These are phyloP conservation scores for Danio aesculapii DNA, from an alignment of 2,797 vertebrate species.

Conservation along the genomic window DNA sequence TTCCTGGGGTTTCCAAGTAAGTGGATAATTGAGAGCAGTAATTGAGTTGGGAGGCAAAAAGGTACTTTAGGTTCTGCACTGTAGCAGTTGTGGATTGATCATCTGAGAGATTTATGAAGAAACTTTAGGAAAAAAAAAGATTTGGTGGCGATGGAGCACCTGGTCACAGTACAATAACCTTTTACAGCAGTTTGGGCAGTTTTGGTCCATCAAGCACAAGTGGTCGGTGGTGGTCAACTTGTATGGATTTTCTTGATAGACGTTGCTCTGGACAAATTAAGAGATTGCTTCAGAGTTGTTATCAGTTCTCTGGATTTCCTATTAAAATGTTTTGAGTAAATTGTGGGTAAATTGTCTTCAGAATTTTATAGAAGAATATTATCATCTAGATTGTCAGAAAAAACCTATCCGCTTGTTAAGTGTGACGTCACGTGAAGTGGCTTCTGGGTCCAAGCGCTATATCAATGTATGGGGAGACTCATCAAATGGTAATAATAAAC, in stretches of 20 bases:
- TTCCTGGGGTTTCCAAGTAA: slow-evolving; percentile 50
- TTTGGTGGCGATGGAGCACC: slow-evolving; percentile 24
- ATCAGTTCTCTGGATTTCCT: too few species aligned
- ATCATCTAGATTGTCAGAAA: too few species aligned
- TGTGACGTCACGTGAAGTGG: too few species aligned
- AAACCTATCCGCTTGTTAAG: too few species aligned
- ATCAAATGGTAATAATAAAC: too few species aligned
- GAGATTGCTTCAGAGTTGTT: too few species aligned
- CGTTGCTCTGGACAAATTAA: too few species aligned
- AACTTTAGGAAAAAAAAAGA: background rate
- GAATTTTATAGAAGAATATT: too few species aligned
- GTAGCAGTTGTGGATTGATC: slow-evolving; percentile 31
- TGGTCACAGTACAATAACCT: background rate
- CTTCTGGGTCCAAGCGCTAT: too few species aligned
- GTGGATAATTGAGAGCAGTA: slow-evolving; percentile 58
- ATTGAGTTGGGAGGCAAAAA: slow-evolving; percentile 42
- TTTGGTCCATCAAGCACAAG: background rate
- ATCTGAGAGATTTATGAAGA: slow-evolving; percentile 48
- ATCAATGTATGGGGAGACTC: too few species aligned
- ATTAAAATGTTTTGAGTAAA: too few species aligned
- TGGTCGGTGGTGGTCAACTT: background rate
- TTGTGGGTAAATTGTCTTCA: too few species aligned
- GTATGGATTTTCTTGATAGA: background rate
- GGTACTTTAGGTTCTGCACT: slow-evolving; percentile 38
- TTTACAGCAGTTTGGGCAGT: background rate